Evolutionary conservation across 2,888 invertebrate genomes (phyloP).

Genomic region (Pseudoips prasinana): DNA sequence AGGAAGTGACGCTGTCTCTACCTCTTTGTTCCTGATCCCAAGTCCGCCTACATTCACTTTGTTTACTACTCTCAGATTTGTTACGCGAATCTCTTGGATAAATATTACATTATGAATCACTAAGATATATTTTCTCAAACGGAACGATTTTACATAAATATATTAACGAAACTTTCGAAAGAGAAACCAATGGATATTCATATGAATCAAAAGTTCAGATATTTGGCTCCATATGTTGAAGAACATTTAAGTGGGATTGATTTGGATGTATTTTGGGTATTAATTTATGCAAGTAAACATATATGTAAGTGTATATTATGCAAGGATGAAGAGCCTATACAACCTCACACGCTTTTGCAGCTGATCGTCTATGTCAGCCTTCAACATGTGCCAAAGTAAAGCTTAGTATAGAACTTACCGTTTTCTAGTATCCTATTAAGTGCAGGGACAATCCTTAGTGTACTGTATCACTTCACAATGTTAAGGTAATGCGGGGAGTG

Average conservation of each 20-base stretch:
- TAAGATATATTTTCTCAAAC: constrained; percentile 3
- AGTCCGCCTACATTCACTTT: constrained; percentile 72
- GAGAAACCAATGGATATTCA: constrained; percentile 41
- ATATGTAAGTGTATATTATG: too few relatives aligned
- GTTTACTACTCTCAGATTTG: constrained; percentile 43
- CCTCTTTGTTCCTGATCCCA: constrained; percentile 54
- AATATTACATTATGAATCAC: constrained; percentile 27
- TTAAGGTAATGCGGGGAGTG: constrained; percentile 46
- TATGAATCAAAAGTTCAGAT: too few relatives aligned
- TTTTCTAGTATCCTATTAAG: constrained; percentile 22
- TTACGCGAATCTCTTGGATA: constrained; percentile 23
- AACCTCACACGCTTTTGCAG: constrained; percentile 62
- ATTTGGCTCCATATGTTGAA: too few relatives aligned
- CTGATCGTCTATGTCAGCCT: constrained; percentile 48
- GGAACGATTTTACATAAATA: constrained; percentile 37
- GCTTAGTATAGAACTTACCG: constrained; percentile 38
- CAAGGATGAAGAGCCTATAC: constrained; percentile 30
- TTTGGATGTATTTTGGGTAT: too few relatives aligned
- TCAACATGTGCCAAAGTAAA: background rate
- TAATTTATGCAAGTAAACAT: too few relatives aligned
- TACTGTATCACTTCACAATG: constrained; percentile 66
- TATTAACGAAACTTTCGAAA: constrained; percentile 60
- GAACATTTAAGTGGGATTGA: too few relatives aligned
- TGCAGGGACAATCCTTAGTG: constrained; percentile 51
- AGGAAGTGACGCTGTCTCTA: constrained; percentile 52